Conservation (phyloP, 2,888 invertebrate genomes). For the Stenodema calcarata region DNA sequence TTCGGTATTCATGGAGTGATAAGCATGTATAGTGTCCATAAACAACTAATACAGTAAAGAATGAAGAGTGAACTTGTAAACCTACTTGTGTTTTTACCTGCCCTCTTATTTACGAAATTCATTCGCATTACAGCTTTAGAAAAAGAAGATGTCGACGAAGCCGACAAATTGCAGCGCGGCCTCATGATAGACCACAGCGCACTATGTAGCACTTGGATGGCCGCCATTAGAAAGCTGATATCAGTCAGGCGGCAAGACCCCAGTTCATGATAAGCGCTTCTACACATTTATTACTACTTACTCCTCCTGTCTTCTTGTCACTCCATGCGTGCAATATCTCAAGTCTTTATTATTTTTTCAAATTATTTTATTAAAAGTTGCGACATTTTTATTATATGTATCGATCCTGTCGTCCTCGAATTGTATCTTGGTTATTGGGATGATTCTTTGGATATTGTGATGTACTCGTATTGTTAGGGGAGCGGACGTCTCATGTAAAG, state of each 20-base stretch:
- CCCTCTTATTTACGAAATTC: too few species aligned
- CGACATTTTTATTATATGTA: neutral
- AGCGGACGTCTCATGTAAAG: too few species aligned
- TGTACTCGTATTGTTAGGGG: too few species aligned
- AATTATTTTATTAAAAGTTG: neutral
- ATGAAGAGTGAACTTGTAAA: too few species aligned
- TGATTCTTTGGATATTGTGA: too few species aligned
- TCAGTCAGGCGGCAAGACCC: slow-evolving; percentile 60
- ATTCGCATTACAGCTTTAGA: slow-evolving; percentile 63
- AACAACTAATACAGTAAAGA: too few species aligned
- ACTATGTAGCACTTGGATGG: slow-evolving; percentile 69
- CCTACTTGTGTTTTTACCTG: too few species aligned
- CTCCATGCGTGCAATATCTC: neutral
- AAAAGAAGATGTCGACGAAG: slow-evolving; percentile 64
- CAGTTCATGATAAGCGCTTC: neutral
- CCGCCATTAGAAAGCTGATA: slow-evolving; percentile 69
- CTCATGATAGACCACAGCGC: slow-evolving; percentile 69
- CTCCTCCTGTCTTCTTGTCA: neutral
- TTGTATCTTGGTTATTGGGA: too few species aligned
- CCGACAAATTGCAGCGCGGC: slow-evolving; percentile 68
- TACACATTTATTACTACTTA: neutral
- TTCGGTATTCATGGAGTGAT: too few species aligned
- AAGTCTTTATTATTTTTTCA: neutral
- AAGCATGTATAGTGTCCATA: too few species aligned
- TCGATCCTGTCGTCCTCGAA: neutral